phyloP scores from a whole-genome alignment of 2,113 vertebrate genomes.

The Myrmecobius fasciatus region DNA sequence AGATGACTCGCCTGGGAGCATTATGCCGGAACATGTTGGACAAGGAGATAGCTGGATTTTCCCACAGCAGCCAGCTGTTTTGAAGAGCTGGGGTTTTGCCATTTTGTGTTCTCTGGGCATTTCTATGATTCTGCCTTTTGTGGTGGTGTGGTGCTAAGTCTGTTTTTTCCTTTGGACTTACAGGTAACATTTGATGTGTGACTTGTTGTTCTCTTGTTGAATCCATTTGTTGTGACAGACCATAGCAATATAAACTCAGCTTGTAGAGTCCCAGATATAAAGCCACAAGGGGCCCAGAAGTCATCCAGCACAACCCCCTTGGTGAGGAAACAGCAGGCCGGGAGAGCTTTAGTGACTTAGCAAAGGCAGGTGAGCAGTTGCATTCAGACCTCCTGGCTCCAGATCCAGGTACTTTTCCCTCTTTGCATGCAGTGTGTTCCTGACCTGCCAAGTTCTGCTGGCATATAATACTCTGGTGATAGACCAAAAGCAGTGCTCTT shows the following conservation, averaged over 20 bases:
- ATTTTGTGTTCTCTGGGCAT: neutral
- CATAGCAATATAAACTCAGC: neutral
- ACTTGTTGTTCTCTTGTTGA: neutral
- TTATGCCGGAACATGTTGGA: neutral
- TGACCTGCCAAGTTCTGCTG: neutral
- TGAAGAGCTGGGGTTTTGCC: neutral
- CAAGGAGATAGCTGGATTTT: slow-evolving; percentile 20
- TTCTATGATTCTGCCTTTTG: slow-evolving; percentile 9
- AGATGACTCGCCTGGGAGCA: neutral
- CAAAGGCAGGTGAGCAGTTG: neutral
- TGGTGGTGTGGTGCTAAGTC: neutral
- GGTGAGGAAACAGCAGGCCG: neutral
- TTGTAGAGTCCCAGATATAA: neutral
- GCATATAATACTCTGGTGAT: neutral
- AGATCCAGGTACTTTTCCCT: neutral
- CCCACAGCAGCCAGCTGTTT: neutral
- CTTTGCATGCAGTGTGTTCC: neutral
- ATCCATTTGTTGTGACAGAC: neutral
- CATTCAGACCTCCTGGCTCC: neutral
- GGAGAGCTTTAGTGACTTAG: neutral
- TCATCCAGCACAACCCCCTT: neutral
- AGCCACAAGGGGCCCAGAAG: neutral
- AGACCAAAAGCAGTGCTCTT: neutral
- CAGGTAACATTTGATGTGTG: neutral
- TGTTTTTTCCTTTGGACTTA: neutral